Evolutionary conservation across 2,113 vertebrate species (phyloP), one percentile per base, ranked within the genome.

Genomic region (Chascanopsetta lugubris): DNA sequence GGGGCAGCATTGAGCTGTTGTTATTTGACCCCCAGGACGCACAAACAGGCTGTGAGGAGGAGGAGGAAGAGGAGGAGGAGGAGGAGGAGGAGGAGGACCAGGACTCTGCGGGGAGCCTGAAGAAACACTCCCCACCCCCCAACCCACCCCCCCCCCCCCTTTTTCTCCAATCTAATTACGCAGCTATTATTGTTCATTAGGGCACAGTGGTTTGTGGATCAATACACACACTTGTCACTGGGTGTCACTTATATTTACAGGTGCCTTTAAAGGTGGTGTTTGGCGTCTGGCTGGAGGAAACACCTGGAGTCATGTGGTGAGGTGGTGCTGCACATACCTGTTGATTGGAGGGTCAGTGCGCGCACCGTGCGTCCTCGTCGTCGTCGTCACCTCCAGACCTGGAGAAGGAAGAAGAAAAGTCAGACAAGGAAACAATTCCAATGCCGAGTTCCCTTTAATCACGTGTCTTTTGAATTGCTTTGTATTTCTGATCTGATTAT

Each of bases 1-100:
- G 50, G 32, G 76, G 50, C 59, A 67, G 43, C 79, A 82, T 82
- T 58, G 72, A 86, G 68, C 77, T 79, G 85, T 73, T 82, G 75
- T 78, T 58, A 63, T 71, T 61, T 79, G 73, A 80, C 79, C 79
- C n/a, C 71, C 77, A 65, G 63, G 75, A 56, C 67, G 77, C 69
- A 60, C 55, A 67, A 69, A 65, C 75, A 50, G 40, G 26, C 64
- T 63, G 71, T n/a, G 7, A 61, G 47, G 26, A 17, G 6, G 18
- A 1, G 10, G 32, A 2, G 21, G 36, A 38, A 11, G 12, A 13
- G 11, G 53, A 32, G 64, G 71, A 36, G 73, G 74, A 72, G 82
- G 82, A 64, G 69, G 11, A 11, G 34, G 34, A 13, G 15, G 34
- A 36, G 34, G 15, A 36, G 34, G 11, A 20, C 11, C 10, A 25